Evolutionary conservation across 2,888 invertebrate genomes (phyloP).

Genomic region (Hydrotaea cyrtoneurina): DNA sequence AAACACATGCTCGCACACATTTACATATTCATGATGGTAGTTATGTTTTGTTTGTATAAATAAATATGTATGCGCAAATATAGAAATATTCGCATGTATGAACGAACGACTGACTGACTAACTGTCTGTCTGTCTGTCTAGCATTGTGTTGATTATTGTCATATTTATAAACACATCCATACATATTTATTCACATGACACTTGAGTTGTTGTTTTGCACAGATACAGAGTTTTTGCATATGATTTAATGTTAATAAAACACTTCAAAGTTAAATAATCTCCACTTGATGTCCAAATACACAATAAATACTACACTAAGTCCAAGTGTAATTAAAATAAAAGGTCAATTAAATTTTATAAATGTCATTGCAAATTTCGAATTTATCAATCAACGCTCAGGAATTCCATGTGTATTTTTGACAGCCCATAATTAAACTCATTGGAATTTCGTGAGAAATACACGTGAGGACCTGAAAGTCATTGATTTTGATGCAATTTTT

Average conservation of each 20-base stretch:
- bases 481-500: no score
- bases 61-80: background rate
- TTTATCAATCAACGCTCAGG: no score
- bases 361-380: no score
- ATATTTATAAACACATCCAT: background rate
- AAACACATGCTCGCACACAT: background rate
- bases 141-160: background rate
- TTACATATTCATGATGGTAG: constrained; percentile 30
- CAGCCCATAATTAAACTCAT: no score
- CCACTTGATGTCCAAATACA: background rate
- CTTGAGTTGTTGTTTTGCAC: background rate
- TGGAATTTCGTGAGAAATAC: no score
- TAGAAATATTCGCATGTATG: background rate
- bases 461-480: no score
- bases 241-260: constrained; percentile 37
- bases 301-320: background rate
- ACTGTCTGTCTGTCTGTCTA: background rate
- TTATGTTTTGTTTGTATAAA: background rate
- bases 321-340: no score
- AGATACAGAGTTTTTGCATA: background rate
- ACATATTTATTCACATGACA: constrained; percentile 11
- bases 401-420: no score
- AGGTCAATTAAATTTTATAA: no score
- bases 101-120: background rate
- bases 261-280: constrained; percentile 40